A percentile compares a stretch with the other conserved stretches of the same genome.
These are phyloP conservation scores for Phrynocephalus versicolor DNA, from an alignment of 2,113 vertebrate species.

Conservation along the genomic window DNA sequence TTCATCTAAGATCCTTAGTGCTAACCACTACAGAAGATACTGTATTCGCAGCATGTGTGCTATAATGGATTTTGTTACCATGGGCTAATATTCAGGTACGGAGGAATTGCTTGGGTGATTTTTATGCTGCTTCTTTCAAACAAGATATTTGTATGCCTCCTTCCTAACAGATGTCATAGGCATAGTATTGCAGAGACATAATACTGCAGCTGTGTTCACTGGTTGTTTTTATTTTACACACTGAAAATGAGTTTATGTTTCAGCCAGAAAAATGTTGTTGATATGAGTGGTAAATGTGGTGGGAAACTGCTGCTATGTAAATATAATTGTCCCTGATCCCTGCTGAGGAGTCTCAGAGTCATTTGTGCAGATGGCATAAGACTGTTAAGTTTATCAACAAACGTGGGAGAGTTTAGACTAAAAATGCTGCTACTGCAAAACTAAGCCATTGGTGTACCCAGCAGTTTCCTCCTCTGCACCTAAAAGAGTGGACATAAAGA, in stretches of 20 bases:
- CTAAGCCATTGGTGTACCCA: background rate
- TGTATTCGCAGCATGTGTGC: background rate
- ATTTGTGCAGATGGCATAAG: background rate
- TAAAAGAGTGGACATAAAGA: background rate
- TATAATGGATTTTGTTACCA: background rate
- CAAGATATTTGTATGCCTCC: background rate
- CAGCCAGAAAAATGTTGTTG: background rate
- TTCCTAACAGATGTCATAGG: background rate
- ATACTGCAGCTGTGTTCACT: background rate
- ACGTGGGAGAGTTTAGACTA: background rate
- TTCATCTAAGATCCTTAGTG: background rate
- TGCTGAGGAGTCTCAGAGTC: accelerated
- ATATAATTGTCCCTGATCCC: background rate
- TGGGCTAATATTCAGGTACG: background rate
- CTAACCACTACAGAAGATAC: background rate
- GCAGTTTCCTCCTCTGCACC: background rate
- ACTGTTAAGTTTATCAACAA: accelerated
- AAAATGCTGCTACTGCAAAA: background rate
- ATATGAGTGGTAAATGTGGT: background rate
- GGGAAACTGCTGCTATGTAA: background rate
- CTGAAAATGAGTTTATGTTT: background rate
- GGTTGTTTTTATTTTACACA: background rate
- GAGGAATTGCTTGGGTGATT: background rate
- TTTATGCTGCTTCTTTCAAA: background rate
- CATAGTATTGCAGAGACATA: background rate